A percentile compares a stretch with the other conserved stretches of the same genome.
Evolutionary conservation across 2,113 vertebrate species (phyloP).

Genomic region (Alouatta palliata): DNA sequence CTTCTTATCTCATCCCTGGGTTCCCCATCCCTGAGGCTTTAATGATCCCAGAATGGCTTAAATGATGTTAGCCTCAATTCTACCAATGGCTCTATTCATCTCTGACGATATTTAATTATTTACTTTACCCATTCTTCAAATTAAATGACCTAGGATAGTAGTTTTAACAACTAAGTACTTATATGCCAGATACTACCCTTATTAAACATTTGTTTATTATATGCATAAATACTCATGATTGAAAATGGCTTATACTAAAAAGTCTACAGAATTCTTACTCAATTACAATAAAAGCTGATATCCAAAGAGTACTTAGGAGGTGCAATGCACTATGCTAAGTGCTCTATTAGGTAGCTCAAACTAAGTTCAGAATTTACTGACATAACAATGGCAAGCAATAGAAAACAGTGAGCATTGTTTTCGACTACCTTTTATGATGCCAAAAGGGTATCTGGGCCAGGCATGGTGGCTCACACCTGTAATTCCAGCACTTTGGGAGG

Average conservation of each 20-base stretch:
- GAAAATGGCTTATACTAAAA: conserved; percentile 22
- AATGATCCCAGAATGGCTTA: background rate
- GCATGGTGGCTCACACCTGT: no score
- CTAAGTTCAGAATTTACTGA: conserved; percentile 52
- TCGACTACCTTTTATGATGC: conserved; percentile 1
- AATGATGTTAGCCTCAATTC: background rate
- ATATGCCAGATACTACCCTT: background rate
- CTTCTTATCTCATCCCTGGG: background rate
- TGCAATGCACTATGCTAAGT: conserved; percentile 49
- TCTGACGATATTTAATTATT: background rate
- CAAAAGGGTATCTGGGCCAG: background rate
- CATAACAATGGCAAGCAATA: conserved; percentile 51
- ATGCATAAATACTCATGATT: background rate
- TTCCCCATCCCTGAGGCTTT: background rate
- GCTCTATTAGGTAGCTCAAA: background rate
- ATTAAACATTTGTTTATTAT: conserved; percentile 21
- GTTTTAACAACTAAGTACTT: conserved; percentile 36
- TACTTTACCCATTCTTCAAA: background rate
- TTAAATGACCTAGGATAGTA: background rate
- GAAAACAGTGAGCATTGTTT: background rate
- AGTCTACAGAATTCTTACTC: conserved; percentile 16
- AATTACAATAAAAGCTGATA: conserved; percentile 34
- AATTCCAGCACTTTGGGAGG: no score
- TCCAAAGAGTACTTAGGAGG: conserved; percentile 49
- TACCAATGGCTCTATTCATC: background rate